Evolutionary conservation across 2,797 vertebrate genomes (phyloP), one percentile per base, ranked within the genome.

Genomic region (Phoeniculus purpureus): DNA sequence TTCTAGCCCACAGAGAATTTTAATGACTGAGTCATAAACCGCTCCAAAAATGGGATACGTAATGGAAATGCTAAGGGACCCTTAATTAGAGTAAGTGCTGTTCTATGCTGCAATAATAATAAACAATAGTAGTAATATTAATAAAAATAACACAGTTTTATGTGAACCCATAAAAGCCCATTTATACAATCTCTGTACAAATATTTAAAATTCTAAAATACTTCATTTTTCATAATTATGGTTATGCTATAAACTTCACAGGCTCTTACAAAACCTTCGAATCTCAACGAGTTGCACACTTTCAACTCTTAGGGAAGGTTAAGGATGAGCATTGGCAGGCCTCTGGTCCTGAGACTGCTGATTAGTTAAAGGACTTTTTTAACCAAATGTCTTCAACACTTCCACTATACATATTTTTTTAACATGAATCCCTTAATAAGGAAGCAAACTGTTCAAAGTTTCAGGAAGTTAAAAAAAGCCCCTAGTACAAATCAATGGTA

Each of bases 211-310:
- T 81, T 92, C 58, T 1, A 64, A 78, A 80, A 58, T 40, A 73
- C 61, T 86, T 21, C 29, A 51, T 93, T 96, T 95, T 96, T 94
- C 87, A 95, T 84, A 95, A 92, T 94, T 96, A 87, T 51, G 45
- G 12, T 88, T 79, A 86, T 89, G 43, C 20, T 94, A 50, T 26
- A 85, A 59, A 29, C 73, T 90, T 93, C 92, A 94, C 79, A 29
- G 18, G 94, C 81, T 93, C 86, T 85, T 87, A 31, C 50, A 47
- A 92, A 84, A 64, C 51, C 51, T 96, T 94, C 89, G 81, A 87
- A 84, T 96, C 81, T 91, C 52, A 54, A n/a, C 29, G 26, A 74
- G 25, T 48, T 85, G 12, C 61, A 74, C 26, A 13, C 23, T 95
- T 94, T 94, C 61, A 79, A 61, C 18, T 84, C 48, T 85, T 73